Conservation (phyloP, 2,797 vertebrate species). For the Pseudochaenichthys georgianus region DNA sequence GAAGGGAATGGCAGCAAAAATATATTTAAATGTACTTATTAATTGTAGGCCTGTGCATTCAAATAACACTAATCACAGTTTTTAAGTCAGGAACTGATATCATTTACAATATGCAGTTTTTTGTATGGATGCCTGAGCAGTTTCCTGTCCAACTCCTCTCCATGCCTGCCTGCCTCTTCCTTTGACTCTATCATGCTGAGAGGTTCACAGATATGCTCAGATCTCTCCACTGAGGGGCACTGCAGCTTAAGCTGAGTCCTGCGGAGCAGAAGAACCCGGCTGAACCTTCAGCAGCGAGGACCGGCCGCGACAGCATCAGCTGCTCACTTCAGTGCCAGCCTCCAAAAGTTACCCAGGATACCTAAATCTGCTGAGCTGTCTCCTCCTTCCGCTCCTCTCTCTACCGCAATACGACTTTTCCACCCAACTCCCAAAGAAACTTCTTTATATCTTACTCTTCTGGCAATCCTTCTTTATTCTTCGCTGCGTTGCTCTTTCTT, state of each 20-base stretch:
- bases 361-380: constrained; percentile 80
- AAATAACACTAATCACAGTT: neutral
- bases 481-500: constrained; percentile 13
- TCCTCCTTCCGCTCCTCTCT: constrained; percentile 54
- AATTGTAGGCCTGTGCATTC: neutral
- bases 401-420: constrained; percentile 78
- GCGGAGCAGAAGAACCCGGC: constrained; percentile 25
- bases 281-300: constrained; percentile 52
- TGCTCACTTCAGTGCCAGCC: constrained; percentile 69
- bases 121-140: neutral
- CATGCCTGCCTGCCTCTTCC: constrained; percentile 15
- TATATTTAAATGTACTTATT: neutral
- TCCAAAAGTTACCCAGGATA: constrained; percentile 75
- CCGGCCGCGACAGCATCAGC: constrained; percentile 46
- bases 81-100: neutral
- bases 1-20: neutral
- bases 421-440: constrained; percentile 64
- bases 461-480: constrained; percentile 17
- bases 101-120: neutral
- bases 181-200: neutral
- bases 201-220: neutral
- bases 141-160: constrained; percentile 7
- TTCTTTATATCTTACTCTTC: constrained; percentile 58
- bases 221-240: constrained; percentile 72
- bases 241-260: constrained; percentile 67